Evolutionary conservation across 2,797 vertebrate species (phyloP), one percentile per base, ranked within the genome.

Genomic region (Loris lydekkerianus): DNA sequence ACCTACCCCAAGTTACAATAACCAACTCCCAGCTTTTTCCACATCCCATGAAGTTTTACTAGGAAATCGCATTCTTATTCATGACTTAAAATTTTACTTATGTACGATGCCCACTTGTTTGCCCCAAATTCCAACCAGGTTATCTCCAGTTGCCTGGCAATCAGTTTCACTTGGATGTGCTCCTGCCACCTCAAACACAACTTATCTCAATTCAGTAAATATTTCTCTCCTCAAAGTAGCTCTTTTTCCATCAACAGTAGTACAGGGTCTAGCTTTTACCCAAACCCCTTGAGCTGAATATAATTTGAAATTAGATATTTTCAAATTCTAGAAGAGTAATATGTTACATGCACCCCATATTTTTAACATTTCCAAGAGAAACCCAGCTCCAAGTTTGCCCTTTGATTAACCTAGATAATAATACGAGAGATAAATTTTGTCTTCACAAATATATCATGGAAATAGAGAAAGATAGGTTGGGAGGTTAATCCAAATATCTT

Each of bases 221-320:
- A 11, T 88, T 75, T 69, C 34, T 81, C 23, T 69, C 27, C n/a
- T 76, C 37, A 37, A 23, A 65, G 65, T 29, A 67, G 31, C 8
- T 87, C 23, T 60, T 78, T 82, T 10, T 53, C 7, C 14, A 20
- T 56, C 37, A 65, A 29, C 31, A 60, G 29, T 53, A 70, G 17
- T 4, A 85, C 6, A 69, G 13, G 14, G 58, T 95, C n/a, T 9
- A 60, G 40, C 11, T 34, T 86, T n/a, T 93, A 75, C 18, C 11
- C 27, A 78, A 81, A 88, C n/a, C 21, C 8, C n/a, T 76, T 58
- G 7, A 91, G 31, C 13, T 81, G 23, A 60, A 67, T 61, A 3
- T 34, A 31, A 85, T 58, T 90, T 70, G 27, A 85, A 89, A 61
- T 43, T 10, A 88, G 15, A 27, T 63, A 56, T 75, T 92, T 97